Evolutionary conservation across 2,797 vertebrate species (phyloP), one percentile per base, ranked within the genome.

Genomic region (Mormyrus proboscirostris): DNA sequence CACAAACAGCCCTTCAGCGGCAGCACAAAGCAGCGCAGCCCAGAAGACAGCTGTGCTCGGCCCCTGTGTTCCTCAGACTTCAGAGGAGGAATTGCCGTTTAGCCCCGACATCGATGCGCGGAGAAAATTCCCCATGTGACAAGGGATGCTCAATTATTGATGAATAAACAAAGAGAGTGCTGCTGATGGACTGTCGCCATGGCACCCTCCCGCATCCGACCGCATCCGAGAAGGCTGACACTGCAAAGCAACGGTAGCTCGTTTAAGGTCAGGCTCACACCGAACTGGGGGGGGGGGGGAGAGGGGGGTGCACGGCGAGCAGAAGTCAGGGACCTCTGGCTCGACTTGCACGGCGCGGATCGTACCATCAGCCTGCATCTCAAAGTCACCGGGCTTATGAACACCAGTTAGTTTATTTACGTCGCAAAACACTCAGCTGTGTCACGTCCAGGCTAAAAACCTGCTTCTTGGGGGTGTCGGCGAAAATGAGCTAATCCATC

Each of bases 131-230:
- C 93, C 93, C 89, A 91, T 88, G 88, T 92, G 93, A 92, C 92
- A 93, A 89, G 93, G 91, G 89, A 92, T 91, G 93, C 94, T 96
- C 94, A 95, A 95, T 96, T 95, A 96, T 95, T 96, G 95, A 95
- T 95, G 94, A 94, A 93, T 94, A 96, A 95, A 95, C 95, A 95
- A 94, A 95, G 94, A 93, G 92, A 89, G 87, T 88, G 93, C 92
- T 90, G 94, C 91, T 94, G 95, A 95, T 94, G 93, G 93, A 93
- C 93, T 95, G 95, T 95, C 93, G 90, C 93, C 93, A 92, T 92
- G 92, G 93, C 94, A 94, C 90, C 92, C 92, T 91, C 91, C 90
- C 92, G 93, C 91, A 91, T 91, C 94, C 95, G 94, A 93, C 93
- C 90, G 90, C 92, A 88, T 91, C 92, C 90, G 93, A 93, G 89